Percentiles rank a stretch among this genome's conserved stretches.
These are phyloP conservation scores for Drepanosiphum platanoidis DNA, from an alignment of 2,888 invertebrate species.

Conservation along the genomic window DNA sequence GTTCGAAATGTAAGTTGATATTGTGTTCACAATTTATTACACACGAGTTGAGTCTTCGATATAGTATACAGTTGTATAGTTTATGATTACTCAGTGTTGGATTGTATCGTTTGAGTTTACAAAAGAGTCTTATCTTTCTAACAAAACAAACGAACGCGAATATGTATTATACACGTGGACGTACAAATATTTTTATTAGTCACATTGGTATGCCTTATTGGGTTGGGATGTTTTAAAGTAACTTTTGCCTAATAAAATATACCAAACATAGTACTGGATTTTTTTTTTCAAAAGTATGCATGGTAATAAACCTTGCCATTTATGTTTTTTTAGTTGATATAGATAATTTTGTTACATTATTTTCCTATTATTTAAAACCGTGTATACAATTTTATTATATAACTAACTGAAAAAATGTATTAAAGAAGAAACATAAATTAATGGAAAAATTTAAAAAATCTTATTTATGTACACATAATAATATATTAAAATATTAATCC, in stretches of 20 bases:
- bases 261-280: background rate
- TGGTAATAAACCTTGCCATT: background rate
- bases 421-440: too few relatives aligned
- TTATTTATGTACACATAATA: too few relatives aligned
- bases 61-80: background rate
- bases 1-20: background rate
- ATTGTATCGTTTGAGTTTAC: slow-evolving; percentile 18
- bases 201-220: slow-evolving; percentile 7
- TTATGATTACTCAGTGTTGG: background rate
- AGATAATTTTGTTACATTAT: background rate
- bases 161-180: background rate
- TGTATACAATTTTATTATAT: too few relatives aligned
- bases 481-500: too few relatives aligned
- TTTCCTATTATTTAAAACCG: too few relatives aligned
- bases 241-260: background rate
- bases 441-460: too few relatives aligned
- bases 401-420: too few relatives aligned
- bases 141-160: slow-evolving; percentile 26
- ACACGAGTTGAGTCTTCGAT: background rate
- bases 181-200: slow-evolving; percentile 44
- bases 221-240: background rate
- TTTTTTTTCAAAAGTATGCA: background rate
- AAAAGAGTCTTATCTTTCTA: slow-evolving; percentile 31
- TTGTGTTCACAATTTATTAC: background rate
- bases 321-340: background rate